Percentiles rank a stretch among this genome's conserved stretches.
phyloP scores from a whole-genome alignment of 2,888 invertebrate genomes.

The Apotomis turbidana region DNA sequence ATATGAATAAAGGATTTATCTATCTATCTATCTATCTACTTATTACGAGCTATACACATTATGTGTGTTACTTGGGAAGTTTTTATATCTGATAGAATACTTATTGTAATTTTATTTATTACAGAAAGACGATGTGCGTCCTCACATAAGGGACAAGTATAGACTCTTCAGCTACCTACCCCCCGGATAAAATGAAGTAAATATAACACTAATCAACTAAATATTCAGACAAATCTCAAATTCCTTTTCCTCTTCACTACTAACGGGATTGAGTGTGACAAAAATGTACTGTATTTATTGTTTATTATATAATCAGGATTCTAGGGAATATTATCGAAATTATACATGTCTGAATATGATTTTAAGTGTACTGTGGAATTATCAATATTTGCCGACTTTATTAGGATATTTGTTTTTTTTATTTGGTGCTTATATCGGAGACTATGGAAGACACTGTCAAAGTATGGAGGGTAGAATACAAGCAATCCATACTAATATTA shows the following conservation, averaged over 20 bases:
- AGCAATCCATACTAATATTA: too few relatives aligned
- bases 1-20: too few relatives aligned
- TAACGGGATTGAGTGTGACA: not conserved
- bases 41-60: too few relatives aligned
- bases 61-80: too few relatives aligned
- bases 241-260: not conserved
- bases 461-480: too few relatives aligned
- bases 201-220: not conserved
- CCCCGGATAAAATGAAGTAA: conserved; percentile 85
- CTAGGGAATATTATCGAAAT: not conserved
- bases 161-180: conserved; percentile 95
- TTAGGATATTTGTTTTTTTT: not conserved
- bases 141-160: conserved; percentile 95
- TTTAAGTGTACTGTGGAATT: conserved; percentile 17
- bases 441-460: too few relatives aligned
- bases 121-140: conserved; percentile 96
- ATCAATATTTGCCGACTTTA: conserved; percentile 17
- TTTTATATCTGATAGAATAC: too few relatives aligned
- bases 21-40: too few relatives aligned
- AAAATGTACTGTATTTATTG: not conserved
- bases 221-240: conserved; percentile 21
- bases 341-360: conserved; percentile 14
- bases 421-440: too few relatives aligned
- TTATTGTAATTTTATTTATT: conserved; percentile 53
- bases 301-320: not conserved